Evolutionary conservation across 2,113 vertebrate genomes (phyloP), one percentile per base, ranked within the genome.

Genomic region (Tyrannus savana): DNA sequence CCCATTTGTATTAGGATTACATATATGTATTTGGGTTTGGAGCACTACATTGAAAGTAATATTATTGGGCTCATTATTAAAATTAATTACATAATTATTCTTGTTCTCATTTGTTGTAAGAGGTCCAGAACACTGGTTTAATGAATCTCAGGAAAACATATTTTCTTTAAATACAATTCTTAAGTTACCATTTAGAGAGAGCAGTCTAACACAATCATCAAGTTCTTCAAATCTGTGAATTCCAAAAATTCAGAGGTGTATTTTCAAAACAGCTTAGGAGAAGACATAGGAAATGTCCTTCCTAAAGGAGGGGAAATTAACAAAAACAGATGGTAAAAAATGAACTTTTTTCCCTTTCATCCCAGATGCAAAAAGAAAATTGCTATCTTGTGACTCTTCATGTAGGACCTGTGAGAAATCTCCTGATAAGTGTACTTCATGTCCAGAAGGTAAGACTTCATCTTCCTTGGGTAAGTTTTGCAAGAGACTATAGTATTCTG

Each of bases 371-470:
- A 33, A 55, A 13, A 68, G 53, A 58, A 21, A 27, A 97, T 95
- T 94, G 80, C 91, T 97, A 64, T 44, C 17, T 30, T 99, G 99
- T 89, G 75, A 98, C 84, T 15, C 73, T 55, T 96, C 96, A 47
- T 99, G 99, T 95, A 95, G 87, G 93, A 98, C 98, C 24, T 99
- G 99, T 89, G 84, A 80, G 39, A 94, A 77, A 76, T 92, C 89
- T 25, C 90, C 78, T 27, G 67, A 94, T 1, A 18, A 94, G 30
- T 99, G 99, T 82, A 98, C 97, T 76, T 98, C 98, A 3, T 99
- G 99, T 97, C 35, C 35, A 12, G 33, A 96, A 98, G 99, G 99
- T 99, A 94, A 96, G 9, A 52, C 18, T 81, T 69, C 33, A 37
- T 5, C 23, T 92, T 89, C 39, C 74, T 63, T 30, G 41, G 15